Evolutionary conservation across 2,888 invertebrate species (phyloP).

Genomic region (Pimpla rufipes): DNA sequence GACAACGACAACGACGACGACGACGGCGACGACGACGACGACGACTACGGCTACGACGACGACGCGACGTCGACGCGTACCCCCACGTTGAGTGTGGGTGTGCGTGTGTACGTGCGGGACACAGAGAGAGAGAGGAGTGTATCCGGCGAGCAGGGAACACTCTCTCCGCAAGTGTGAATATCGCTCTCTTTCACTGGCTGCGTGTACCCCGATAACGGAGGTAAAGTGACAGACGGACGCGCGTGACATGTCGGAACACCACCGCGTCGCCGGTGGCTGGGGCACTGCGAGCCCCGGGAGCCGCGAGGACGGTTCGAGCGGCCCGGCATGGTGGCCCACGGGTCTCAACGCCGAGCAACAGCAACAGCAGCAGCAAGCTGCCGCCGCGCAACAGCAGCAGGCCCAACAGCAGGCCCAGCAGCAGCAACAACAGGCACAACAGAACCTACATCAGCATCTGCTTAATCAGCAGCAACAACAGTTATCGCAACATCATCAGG

Average conservation of each 20-base stretch:
- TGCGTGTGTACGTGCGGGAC: slow-evolving; percentile 42
- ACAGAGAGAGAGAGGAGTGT: slow-evolving; percentile 42
- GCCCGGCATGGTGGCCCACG: slow-evolving; percentile 87
- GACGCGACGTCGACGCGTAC: slow-evolving; percentile 62
- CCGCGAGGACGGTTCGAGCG: slow-evolving; percentile 86
- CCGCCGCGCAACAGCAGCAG: slow-evolving; percentile 86
- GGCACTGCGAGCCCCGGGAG: slow-evolving; percentile 83
- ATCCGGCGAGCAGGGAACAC: background rate
- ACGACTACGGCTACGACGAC: slow-evolving; percentile 37
- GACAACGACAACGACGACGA: slow-evolving; percentile 41
- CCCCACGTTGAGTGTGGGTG: slow-evolving; percentile 67
- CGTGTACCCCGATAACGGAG: slow-evolving; percentile 69
- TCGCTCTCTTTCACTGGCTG: slow-evolving; percentile 48
- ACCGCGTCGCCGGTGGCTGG: slow-evolving; percentile 89
- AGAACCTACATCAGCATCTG: slow-evolving; percentile 84
- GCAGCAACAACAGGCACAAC: slow-evolving; percentile 83
- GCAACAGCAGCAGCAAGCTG: slow-evolving; percentile 84
- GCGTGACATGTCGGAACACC: slow-evolving; percentile 88
- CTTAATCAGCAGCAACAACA: slow-evolving; percentile 80
- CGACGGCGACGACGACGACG: slow-evolving; percentile 54
- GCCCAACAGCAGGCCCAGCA: slow-evolving; percentile 86
- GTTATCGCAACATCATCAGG: slow-evolving; percentile 84
- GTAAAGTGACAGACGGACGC: slow-evolving; percentile 78
- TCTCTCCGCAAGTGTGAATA: slow-evolving; percentile 47
- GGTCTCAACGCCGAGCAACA: slow-evolving; percentile 81